Conservation (phyloP, 1,140 invertebrate genomes). For the Ceratina calcarata region DNA sequence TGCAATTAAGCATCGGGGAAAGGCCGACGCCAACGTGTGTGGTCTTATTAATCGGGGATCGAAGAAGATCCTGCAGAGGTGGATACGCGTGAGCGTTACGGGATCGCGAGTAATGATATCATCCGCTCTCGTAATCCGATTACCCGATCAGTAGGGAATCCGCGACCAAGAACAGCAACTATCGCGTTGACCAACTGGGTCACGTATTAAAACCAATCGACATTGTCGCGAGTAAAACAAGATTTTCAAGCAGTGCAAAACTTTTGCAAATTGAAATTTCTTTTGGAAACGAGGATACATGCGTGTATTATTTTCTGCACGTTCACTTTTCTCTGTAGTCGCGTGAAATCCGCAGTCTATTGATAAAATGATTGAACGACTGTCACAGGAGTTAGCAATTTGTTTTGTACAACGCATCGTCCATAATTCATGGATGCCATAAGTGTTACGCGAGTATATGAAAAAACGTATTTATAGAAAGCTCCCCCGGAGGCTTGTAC, state of each 20-base stretch:
- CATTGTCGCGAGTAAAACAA: neutral
- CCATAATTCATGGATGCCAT: slow-evolving; percentile 53
- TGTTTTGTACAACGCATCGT: slow-evolving; percentile 28
- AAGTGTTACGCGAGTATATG: slow-evolving; percentile 5
- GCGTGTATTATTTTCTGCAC: too few relatives aligned
- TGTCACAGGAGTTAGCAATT: neutral
- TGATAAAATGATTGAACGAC: neutral
- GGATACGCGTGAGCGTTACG: slow-evolving; percentile 16
- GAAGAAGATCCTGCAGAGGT: slow-evolving; percentile 20
- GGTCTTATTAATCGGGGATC: slow-evolving; percentile 29
- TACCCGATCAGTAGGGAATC: neutral
- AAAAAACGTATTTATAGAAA: slow-evolving; percentile 44
- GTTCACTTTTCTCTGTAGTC: too few relatives aligned
- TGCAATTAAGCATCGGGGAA: slow-evolving; percentile 21
- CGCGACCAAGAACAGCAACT: neutral
- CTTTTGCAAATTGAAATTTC: too few relatives aligned
- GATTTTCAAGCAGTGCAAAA: neutral
- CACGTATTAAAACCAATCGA: neutral
- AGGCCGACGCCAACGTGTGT: slow-evolving; percentile 5
- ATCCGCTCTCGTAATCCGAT: slow-evolving; percentile 13
- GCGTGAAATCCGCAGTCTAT: neutral
- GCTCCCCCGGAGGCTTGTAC: slow-evolving; percentile 19
- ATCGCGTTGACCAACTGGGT: neutral
- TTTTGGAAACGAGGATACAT: too few relatives aligned
- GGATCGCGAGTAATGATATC: slow-evolving; percentile 12